Percentiles rank a stretch among this genome's conserved stretches.
These are phyloP conservation scores for Acinonyx jubatus DNA, from an alignment of 2,113 vertebrate species.

Conservation along the genomic window DNA sequence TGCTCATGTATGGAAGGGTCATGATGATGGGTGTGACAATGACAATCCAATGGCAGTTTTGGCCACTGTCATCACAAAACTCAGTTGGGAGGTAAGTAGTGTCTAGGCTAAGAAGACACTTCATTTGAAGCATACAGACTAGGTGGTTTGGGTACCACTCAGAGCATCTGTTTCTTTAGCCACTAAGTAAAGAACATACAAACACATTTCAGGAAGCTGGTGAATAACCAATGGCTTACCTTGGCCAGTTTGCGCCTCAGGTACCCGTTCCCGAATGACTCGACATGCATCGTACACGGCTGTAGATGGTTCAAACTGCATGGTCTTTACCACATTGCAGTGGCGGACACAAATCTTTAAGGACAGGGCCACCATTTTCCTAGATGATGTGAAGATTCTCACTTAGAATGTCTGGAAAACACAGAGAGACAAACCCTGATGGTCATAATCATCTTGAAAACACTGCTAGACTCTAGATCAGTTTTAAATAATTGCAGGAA, in stretches of 20 bases:
- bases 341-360: constrained; percentile 99
- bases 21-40: accelerated
- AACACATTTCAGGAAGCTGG: background rate
- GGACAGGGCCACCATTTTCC: constrained; percentile 96
- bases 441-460: background rate
- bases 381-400: constrained; percentile 67
- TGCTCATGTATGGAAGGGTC: background rate
- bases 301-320: constrained; percentile 98
- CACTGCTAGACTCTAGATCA: background rate
- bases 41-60: accelerated
- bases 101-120: background rate
- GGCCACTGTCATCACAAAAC: background rate
- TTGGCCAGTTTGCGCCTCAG: constrained; percentile 96
- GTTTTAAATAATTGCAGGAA: background rate
- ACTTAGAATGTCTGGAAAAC: constrained; percentile 77
- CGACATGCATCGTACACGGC: constrained; percentile 97
- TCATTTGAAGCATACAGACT: background rate
- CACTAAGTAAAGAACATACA: background rate
- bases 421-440: background rate
- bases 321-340: constrained; percentile 99
- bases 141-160: accelerated
- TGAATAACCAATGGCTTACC: constrained; percentile 80
- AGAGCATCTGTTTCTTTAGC: background rate
- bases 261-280: constrained; percentile 95
- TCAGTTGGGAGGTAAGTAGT: background rate